Evolutionary conservation across 2,888 invertebrate species (phyloP).

Genomic region (Luperina testacea): DNA sequence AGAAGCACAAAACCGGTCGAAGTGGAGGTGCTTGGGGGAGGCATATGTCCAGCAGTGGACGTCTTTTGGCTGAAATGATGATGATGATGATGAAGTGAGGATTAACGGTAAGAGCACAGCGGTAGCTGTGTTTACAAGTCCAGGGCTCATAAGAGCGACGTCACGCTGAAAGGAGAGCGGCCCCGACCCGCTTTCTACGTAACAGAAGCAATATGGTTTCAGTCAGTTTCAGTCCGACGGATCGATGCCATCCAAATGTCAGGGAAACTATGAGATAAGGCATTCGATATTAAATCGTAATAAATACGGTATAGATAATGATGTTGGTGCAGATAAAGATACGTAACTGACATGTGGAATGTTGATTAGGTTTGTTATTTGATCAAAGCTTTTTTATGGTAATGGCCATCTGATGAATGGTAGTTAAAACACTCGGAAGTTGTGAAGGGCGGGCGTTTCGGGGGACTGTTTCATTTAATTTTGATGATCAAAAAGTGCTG

Average conservation of each 20-base stretch:
- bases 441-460: background rate
- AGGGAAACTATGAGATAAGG: constrained; percentile 44
- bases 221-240: constrained; percentile 9
- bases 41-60: too few species aligned
- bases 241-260: constrained; percentile 54
- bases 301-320: constrained; percentile 51
- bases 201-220: constrained; percentile 23
- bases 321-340: constrained; percentile 27
- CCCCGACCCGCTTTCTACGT: constrained; percentile 26
- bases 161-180: background rate
- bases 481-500: background rate
- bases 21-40: too few species aligned
- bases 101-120: background rate
- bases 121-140: background rate
- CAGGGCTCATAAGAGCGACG: background rate
- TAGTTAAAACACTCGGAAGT: background rate
- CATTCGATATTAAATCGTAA: constrained; percentile 55
- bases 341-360: background rate
- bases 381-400: background rate
- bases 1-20: too few species aligned
- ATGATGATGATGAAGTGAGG: background rate
- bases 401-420: background rate
- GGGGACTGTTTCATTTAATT: background rate
- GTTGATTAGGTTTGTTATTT: constrained; percentile 7
- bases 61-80: too few species aligned